phyloP scores from a whole-genome alignment of 2,113 vertebrate genomes.

The Caranx ignobilis region DNA sequence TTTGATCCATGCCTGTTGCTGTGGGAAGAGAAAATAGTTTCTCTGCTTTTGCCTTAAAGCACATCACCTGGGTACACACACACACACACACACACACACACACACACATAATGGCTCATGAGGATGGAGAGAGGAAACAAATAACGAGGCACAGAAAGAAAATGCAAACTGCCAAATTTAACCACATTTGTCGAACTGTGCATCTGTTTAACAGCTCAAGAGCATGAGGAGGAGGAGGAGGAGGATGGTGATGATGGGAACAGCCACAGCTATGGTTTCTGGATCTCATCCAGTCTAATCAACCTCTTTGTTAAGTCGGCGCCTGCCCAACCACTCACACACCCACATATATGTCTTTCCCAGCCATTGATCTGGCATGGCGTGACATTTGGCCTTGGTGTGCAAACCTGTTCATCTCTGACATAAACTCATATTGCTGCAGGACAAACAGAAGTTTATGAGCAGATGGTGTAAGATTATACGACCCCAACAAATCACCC shows the following conservation, averaged over 20 bases:
- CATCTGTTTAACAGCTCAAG: slow-evolving; percentile 55
- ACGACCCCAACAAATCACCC: slow-evolving; percentile 47
- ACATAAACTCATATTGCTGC: slow-evolving; percentile 54
- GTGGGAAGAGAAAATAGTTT: slow-evolving; percentile 44
- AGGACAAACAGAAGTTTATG: slow-evolving; percentile 65
- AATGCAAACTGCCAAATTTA: slow-evolving; percentile 63
- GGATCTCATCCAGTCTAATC: slow-evolving; percentile 48
- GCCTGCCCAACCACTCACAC: not conserved
- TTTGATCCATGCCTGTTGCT: slow-evolving; percentile 65
- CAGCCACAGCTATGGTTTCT: slow-evolving; percentile 26
- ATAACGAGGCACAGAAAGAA: slow-evolving; percentile 30
- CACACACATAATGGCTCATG: slow-evolving; percentile 56
- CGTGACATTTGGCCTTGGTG: slow-evolving; percentile 40
- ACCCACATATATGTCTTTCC: slow-evolving; percentile 13
- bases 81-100: slow-evolving; percentile 16
- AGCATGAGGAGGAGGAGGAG: slow-evolving; percentile 25
- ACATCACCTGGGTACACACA: slow-evolving; percentile 48
- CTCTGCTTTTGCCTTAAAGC: slow-evolving; percentile 40
- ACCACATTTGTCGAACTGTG: slow-evolving; percentile 53
- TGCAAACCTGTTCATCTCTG: slow-evolving; percentile 41
- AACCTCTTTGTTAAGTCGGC: slow-evolving; percentile 45
- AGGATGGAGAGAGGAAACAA: slow-evolving; percentile 40
- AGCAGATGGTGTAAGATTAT: slow-evolving; percentile 55
- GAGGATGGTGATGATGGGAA: slow-evolving; percentile 20
- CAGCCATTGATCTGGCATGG: slow-evolving; percentile 1